Base-by-base conservation (phyloP, 2,797 vertebrate species). In the Geotria australis region DNA sequence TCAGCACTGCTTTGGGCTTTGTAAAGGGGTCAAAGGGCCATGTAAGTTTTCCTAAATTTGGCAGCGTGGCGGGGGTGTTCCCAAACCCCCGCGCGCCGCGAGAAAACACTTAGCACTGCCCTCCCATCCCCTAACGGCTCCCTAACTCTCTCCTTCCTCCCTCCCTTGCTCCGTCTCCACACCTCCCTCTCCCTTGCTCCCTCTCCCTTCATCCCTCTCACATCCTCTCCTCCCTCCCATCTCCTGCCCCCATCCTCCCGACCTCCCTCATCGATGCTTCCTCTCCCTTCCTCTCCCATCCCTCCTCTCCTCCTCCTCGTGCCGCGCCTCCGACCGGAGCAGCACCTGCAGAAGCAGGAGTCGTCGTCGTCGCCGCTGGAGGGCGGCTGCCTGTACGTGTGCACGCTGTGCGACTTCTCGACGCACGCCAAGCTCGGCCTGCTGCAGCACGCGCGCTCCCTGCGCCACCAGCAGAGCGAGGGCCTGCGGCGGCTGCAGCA, bases 361-460 rank as follows among this genome's bases (percentile, higher is more conserved):
- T 79, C 77, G 3, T 76, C 81, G 2, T 72, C 89, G 58, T 85
- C 95, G 65, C 38, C 38, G 38, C 38, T 38, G 12, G 83, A 84
- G 1, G 91, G 98, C 66, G 77, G 81, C 67, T 91, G 85, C 75
- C 95, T 82, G 68, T 98, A 96, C 69, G 88, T 94, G 68, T 96
- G 91, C 9, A 75, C 81, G 60, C 81, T 96, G 66, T 98, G 91
- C 62, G 88, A 70, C 76, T 96, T 94, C 72, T 91, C 91, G 61
- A 98, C 89, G 74, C 91, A 91, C 79, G 88, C 91, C 78, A 98
- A 96, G 74, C 79, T 98, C 65, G 95, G 94, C 73, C 82, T 98
- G 57, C 83, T 98, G 70, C 91, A 98, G 72, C 89, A 98, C 56
- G 89, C 93, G 67, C 88, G 88, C 63, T 96, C 91, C 71, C 93